Percentiles rank a stretch among this genome's conserved stretches.
These are phyloP conservation scores for Coelinius sp. DNA, from an alignment of 2,888 invertebrate genomes.

Conservation along the genomic window DNA sequence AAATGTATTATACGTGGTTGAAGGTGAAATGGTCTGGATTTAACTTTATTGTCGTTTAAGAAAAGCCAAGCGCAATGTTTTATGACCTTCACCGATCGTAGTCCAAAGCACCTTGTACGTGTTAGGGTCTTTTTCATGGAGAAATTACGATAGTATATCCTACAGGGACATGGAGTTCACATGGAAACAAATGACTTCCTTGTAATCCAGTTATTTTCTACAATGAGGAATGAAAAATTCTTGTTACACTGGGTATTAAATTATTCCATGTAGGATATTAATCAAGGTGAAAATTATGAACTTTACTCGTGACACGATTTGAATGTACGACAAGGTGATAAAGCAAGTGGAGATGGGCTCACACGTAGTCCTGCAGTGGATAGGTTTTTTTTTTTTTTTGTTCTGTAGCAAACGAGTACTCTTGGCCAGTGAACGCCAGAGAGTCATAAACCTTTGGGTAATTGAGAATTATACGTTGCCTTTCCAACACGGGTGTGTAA, in stretches of 20 bases:
- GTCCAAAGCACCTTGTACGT: conserved; percentile 11
- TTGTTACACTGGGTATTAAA: background rate
- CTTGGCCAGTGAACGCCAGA: conserved; percentile 10
- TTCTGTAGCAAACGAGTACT: background rate
- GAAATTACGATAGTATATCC: background rate
- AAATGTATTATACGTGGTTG: conserved; percentile 40
- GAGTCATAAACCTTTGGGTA: conserved; percentile 35
- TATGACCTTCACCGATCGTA: conserved; percentile 35
- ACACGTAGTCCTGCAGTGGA: conserved; percentile 11
- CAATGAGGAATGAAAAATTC: background rate
- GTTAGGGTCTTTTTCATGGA: conserved; percentile 3
- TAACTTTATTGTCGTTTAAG: conserved; percentile 49
- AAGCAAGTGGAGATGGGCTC: background rate
- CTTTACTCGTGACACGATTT: conserved; percentile 19
- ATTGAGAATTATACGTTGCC: conserved; percentile 41
- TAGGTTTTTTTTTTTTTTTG: background rate
- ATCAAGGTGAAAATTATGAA: conserved; percentile 3
- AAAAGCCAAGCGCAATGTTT: conserved; percentile 46
- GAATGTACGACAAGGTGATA: conserved; percentile 11
- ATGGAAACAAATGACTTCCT: background rate
- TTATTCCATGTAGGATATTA: conserved; percentile 1
- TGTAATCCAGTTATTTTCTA: background rate
- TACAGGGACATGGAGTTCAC: background rate
- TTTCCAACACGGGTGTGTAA: conserved; percentile 20
- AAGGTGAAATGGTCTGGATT: conserved; percentile 43